phyloP scores from a whole-genome alignment of 2,113 vertebrate species.

The Catharus bicknelli region DNA sequence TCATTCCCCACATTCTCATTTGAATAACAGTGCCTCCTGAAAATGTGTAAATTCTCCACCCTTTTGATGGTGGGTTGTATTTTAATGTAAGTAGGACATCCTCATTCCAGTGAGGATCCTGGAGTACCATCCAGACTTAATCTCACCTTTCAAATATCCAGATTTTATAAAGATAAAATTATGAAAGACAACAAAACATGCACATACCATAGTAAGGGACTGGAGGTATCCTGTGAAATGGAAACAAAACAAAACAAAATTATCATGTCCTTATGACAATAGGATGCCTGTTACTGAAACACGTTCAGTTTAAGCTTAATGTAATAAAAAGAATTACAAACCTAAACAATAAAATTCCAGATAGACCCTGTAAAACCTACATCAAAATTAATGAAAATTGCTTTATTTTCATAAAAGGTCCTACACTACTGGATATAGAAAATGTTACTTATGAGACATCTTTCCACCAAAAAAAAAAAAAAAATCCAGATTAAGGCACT shows the following conservation, averaged over 20 bases:
- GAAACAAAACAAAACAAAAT: neutral
- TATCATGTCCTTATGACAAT: neutral
- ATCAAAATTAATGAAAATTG: neutral
- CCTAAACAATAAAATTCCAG: neutral
- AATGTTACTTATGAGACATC: neutral
- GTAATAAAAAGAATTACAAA: neutral
- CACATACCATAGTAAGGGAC: neutral
- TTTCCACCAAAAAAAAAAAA: neutral
- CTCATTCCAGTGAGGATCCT: neutral
- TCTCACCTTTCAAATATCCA: neutral
- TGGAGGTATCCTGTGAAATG: neutral
- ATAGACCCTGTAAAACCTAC: neutral
- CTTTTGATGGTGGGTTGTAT: neutral
- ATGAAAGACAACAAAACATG: neutral
- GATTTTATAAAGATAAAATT: neutral
- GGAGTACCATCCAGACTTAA: neutral
- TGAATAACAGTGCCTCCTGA: neutral
- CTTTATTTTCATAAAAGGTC: neutral
- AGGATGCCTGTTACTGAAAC: neutral
- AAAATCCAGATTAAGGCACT: neutral
- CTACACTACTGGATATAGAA: neutral
- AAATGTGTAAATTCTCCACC: rapidly evolving
- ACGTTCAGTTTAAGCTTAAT: neutral
- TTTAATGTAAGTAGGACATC: neutral
- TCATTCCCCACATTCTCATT: neutral